Percentiles rank a stretch among this genome's conserved stretches.
These are phyloP conservation scores for Knipowitschia caucasica DNA, from an alignment of 2,797 vertebrate species.

Conservation along the genomic window DNA sequence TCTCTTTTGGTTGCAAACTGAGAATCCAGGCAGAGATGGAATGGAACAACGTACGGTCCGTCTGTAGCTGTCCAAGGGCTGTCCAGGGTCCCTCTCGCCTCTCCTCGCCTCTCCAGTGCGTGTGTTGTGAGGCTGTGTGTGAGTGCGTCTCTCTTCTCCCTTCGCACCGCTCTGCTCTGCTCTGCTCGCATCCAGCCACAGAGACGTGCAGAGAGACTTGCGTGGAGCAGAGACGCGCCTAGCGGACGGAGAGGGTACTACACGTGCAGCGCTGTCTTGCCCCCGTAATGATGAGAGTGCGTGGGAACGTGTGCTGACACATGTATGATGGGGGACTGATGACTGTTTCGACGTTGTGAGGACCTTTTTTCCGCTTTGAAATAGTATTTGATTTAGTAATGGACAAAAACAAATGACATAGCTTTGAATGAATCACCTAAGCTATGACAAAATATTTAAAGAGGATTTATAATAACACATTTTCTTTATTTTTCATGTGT, in stretches of 20 bases:
- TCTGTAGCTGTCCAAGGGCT: slow-evolving; percentile 58
- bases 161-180: slow-evolving; percentile 15
- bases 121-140: background rate
- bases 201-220: slow-evolving; percentile 48
- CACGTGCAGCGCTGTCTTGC: too few relatives aligned
- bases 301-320: too few relatives aligned
- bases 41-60: slow-evolving; percentile 42
- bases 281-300: too few relatives aligned
- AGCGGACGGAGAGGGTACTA: slow-evolving; percentile 65
- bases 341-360: too few relatives aligned
- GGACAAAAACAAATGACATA: too few relatives aligned
- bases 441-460: too few relatives aligned
- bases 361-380: too few relatives aligned
- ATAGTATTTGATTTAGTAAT: too few relatives aligned
- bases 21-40: slow-evolving; percentile 56
- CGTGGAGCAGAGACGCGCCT: slow-evolving; percentile 91
- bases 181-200: slow-evolving; percentile 10
- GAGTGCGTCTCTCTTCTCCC: slow-evolving; percentile 29
- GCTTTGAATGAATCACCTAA: too few relatives aligned
- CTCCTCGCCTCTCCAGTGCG: slow-evolving; percentile 29
- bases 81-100: slow-evolving; percentile 79
- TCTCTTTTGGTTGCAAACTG: slow-evolving; percentile 25
- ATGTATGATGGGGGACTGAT: too few relatives aligned
- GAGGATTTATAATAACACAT: too few relatives aligned
- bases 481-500: too few relatives aligned